Evolutionary conservation across 2,888 invertebrate species (phyloP), one percentile per base, ranked within the genome.

Genomic region (Chromoteleia sp.): DNA sequence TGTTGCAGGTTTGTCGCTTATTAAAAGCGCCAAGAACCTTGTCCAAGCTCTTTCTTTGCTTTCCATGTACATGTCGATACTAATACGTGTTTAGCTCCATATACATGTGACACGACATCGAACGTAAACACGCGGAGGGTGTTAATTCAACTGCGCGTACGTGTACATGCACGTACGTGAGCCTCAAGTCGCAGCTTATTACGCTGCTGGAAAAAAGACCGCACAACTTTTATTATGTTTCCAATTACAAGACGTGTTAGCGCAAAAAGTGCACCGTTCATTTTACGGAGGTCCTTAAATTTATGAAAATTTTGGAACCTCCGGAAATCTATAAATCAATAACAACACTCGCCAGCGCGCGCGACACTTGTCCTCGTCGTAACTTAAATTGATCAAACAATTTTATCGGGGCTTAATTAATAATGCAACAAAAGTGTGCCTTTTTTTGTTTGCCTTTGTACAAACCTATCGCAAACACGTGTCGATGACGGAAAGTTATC

Each of bases 1-100:
- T 89, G 88, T 87, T 87, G 87, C 87, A 87, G 86, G 85, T 88
- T 88, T 85, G 86, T 86, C 88, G 89, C 90, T 90, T 90, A 90
- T 90, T 90, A 90, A 90, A 90, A 90, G 89, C 88, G 88, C 89
- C 88, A 14, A 59, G 75, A 87, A 88, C 86, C 86, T 82, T 81
- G 85, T 77, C 82, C 78, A 70, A 78, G 74, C 80, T 77, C 81
- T 71, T 75, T 71, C 65, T 65, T 73, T 56, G 75, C 71, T 74
- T 50, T 70, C 52, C 78, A 67, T 59, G 77, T 73, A 76, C 83
- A 81, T 70, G 70, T 78, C 73, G 70, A 78, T 76, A 80, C 81
- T 79, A 75, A 74, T 82, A 70, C 68, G 71, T 70, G 76, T 76
- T 67, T 70, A 58, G 70, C 54, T 71, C 61, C 75, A 65, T 74